Evolutionary conservation across 1,140 invertebrate species (phyloP), one percentile per base, ranked within the genome.

Genomic region (Eulimnadia texana): DNA sequence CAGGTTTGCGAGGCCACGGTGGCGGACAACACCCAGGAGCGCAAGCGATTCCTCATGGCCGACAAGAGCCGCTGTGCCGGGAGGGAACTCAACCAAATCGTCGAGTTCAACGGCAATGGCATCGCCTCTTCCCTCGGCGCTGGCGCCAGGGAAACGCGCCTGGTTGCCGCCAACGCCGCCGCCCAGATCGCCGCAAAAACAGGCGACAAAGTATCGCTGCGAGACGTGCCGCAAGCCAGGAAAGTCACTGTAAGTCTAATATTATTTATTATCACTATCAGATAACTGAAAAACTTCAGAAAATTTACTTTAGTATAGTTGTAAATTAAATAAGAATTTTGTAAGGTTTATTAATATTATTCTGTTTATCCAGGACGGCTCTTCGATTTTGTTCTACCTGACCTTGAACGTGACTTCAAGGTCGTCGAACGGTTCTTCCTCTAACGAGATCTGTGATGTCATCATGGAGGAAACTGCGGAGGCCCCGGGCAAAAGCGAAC

Each of bases 381-480:
- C 33, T 42, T 42, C 33, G 6, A 16, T 42, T 16, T 16, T 42
- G 33, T 42, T 42, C 33, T 42, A 42, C 33, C 33, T 42, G 33
- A 42, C 33, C 33, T 42, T 42, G 33, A 42, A 42, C 33, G 33
- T 42, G 6, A 9, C 33, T 6, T 42, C 33, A 42, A 42, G 33
- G 33, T 42, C 33, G 33, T 42, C 33, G 6, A 42, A 42, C 33
- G 33, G 33, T 42, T 42, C 33, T 42, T 42, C 33, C 16, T 42
- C 50, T 3, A 42, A 54, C 29, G 60, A 61, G 22, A 33, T 29
- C 10, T 61, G 60, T 54, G 60, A 61, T 3, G 60, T 61, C 50
- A 54, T 29, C 16, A 23, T 61, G 24, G 60, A 61, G 33, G 60
- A 61, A 61, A 25, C 51, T 22, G 20, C 33, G 11, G 3, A 25